Base-by-base conservation (phyloP, 2,888 invertebrate genomes). In the Lepidocyrtoides sp. region DNA sequence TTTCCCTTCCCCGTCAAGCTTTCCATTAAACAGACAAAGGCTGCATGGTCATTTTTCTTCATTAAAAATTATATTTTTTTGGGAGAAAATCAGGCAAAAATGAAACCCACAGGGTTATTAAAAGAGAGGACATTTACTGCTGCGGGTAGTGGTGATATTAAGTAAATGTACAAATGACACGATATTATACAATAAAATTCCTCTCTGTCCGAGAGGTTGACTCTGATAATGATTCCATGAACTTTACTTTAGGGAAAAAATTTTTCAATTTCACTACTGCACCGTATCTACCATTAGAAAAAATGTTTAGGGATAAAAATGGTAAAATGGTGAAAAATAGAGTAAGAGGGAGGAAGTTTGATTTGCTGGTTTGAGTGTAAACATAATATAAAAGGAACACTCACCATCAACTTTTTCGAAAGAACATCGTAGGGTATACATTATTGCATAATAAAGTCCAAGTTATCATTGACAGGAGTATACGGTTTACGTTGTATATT, bases 21-120 rank as follows among this genome's bases (percentile, higher is more conserved):
- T 79, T 66, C 66, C 79, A 51, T 60, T 60, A 63, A 63, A 44
- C 26, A 75, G 36, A 75, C 66, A 87, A 63, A 77, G 17, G 77
- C 41, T 82, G 36, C 44, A 14, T 60, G 51, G 10, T 75, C 89
- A 89, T 89, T 89, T 89, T 89, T 89, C 89, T 89, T 89, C 89
- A 89, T 89, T 89, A 82, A 85, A 72, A 66, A 29, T 66, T 29
- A 69, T 44, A 36, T n/a, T 17, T 81, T 89, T 89, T 87, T 44
- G 87, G 83, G 66, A 72, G 54, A 54, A 72, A 72, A 51, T 23
- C 20, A 14, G 66, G 12, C 77, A 36, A 88, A 51, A 66, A 36
- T 54, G n/a, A n/a, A 72, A 75, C 10, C 26, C 32, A 57, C 26
- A 60, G 4, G 5, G 10, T 79, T 5, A n/a, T n/a, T n/a, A n/a